Conservation (phyloP, 2,797 vertebrate species). For the Lindbergichthys nudifrons region DNA sequence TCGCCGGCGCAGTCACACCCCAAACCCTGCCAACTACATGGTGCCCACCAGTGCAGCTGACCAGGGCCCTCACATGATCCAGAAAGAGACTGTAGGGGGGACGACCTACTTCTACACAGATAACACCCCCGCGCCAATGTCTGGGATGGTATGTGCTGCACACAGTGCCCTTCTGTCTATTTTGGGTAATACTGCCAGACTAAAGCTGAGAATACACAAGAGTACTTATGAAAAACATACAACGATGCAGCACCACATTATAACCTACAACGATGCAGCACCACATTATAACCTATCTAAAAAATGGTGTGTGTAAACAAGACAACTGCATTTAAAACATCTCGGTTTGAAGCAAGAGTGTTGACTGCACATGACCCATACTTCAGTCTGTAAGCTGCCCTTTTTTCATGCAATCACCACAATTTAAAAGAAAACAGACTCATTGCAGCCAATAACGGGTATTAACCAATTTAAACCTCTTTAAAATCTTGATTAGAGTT, state of each 20-base stretch:
- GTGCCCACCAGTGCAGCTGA: slow-evolving; percentile 95
- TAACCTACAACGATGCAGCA: too few species aligned
- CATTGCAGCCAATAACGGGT: background rate
- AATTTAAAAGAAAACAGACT: background rate
- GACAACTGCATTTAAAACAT: background rate
- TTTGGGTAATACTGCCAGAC: background rate
- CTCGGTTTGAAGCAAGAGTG: background rate
- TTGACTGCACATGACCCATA: background rate
- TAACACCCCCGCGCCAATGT: slow-evolving; percentile 94
- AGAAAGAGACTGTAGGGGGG: slow-evolving; percentile 99
- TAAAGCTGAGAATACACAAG: background rate
- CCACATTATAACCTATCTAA: background rate
- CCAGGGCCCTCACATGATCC: slow-evolving; percentile 92
- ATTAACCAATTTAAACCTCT: background rate
- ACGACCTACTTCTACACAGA: slow-evolving; percentile 99
- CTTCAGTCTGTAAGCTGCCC: background rate
- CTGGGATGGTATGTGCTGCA: slow-evolving; percentile 91
- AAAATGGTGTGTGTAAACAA: background rate
- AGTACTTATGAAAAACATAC: background rate
- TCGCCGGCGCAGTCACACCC: slow-evolving; percentile 97
- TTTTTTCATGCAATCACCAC: background rate
- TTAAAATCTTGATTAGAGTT: background rate
- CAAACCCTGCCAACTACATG: slow-evolving; percentile 97
- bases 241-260: background rate
- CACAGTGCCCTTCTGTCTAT: background rate